phyloP scores from a whole-genome alignment of 2,113 vertebrate species.

The Sigmodon hispidus region DNA sequence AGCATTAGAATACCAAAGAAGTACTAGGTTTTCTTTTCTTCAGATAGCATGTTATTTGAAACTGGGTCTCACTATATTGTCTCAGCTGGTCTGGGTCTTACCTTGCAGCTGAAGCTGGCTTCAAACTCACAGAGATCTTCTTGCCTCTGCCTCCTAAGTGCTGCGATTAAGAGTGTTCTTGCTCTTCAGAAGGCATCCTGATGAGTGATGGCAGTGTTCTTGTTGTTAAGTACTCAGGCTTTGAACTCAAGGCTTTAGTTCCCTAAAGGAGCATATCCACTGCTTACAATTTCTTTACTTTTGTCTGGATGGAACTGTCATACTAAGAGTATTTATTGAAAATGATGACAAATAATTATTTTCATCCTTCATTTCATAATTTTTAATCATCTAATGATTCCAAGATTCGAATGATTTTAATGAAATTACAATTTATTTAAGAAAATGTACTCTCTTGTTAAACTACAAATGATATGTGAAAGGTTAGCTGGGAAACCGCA shows the following conservation, averaged over 20 bases:
- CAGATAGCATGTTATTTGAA: neutral
- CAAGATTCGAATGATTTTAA: slow-evolving; percentile 18
- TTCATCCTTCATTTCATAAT: neutral
- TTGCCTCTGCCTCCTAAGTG: neutral
- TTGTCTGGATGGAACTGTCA: neutral
- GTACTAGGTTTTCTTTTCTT: neutral
- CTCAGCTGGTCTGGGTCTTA: too few relatives aligned
- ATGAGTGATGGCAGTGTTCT: neutral
- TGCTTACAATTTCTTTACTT: neutral
- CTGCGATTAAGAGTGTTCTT: neutral
- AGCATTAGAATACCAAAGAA: neutral
- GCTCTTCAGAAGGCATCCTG: neutral
- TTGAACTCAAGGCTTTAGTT: neutral
- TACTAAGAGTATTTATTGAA: slow-evolving; percentile 19
- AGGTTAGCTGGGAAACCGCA: too few relatives aligned
- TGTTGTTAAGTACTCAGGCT: neutral
- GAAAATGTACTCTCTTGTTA: neutral
- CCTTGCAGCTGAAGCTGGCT: neutral
- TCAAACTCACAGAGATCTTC: neutral
- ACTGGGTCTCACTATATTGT: neutral
- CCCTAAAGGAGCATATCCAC: neutral
- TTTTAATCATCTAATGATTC: neutral
- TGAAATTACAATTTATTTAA: slow-evolving; percentile 3
- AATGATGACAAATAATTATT: neutral
- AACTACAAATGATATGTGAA: slow-evolving; percentile 27